phyloP scores from a whole-genome alignment of 2,113 vertebrate species.

The Sylvilagus bachmani region DNA sequence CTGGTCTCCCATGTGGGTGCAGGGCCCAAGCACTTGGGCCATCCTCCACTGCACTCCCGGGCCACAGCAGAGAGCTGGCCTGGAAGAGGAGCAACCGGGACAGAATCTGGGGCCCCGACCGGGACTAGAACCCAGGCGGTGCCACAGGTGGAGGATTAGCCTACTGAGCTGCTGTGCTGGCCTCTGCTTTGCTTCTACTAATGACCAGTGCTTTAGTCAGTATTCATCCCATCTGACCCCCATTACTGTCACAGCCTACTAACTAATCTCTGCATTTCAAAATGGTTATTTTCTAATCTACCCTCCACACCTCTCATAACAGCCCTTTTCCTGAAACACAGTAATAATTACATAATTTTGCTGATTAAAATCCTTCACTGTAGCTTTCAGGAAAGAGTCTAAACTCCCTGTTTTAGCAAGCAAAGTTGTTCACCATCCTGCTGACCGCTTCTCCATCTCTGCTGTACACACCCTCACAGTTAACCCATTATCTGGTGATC shows the following conservation, averaged over 20 bases:
- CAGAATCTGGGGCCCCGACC: too few relatives aligned
- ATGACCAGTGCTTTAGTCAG: background rate
- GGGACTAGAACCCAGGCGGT: too few relatives aligned
- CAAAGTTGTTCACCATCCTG: background rate
- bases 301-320: background rate
- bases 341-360: background rate
- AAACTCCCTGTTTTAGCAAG: background rate
- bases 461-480: background rate
- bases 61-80: too few relatives aligned
- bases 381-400: background rate
- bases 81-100: too few relatives aligned
- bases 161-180: background rate
- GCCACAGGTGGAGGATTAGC: too few relatives aligned
- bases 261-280: background rate
- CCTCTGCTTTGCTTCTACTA: background rate
- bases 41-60: too few relatives aligned
- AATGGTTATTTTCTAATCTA: background rate
- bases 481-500: background rate
- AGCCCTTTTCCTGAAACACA: background rate
- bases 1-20: too few relatives aligned
- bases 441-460: background rate
- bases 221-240: too few relatives aligned
- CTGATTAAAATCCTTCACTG: background rate
- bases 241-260: background rate
- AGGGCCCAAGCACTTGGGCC: too few relatives aligned